These are phyloP conservation scores for Eustalomyia histrio DNA, from an alignment of 2,888 invertebrate species.

Conservation along the genomic window DNA sequence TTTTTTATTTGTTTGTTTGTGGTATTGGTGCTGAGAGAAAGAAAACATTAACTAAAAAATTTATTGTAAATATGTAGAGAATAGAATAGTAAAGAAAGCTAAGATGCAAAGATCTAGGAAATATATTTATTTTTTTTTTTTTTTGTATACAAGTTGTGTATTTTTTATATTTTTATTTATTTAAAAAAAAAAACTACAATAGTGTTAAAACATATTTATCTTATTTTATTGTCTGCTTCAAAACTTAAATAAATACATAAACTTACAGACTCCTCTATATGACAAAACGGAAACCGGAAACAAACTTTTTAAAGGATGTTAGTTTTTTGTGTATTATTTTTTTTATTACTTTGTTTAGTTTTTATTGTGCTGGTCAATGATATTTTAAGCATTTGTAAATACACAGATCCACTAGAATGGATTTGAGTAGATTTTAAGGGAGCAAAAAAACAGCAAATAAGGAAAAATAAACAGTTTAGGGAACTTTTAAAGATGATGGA, in stretches of 20 bases:
- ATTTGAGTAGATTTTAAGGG: not conserved
- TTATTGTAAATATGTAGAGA: not conserved
- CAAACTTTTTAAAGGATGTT: slow-evolving; percentile 52
- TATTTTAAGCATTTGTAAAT: slow-evolving; percentile 51
- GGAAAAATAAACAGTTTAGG: slow-evolving; percentile 12
- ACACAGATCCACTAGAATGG: not conserved
- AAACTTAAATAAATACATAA: slow-evolving; percentile 24
- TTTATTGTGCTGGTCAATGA: slow-evolving; percentile 30
- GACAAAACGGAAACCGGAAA: slow-evolving; percentile 40
- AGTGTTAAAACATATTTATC: not conserved
- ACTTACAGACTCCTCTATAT: not conserved
- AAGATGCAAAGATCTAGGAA: slow-evolving; percentile 10
- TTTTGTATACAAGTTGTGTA: not conserved
- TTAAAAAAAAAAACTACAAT: not conserved
- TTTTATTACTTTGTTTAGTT: not conserved
- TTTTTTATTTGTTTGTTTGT: not conserved
- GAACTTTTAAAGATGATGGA: not conserved
- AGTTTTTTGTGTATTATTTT: slow-evolving; percentile 14
- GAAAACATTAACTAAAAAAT: not conserved
- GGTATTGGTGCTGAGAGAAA: not conserved
- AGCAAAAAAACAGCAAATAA: not conserved
- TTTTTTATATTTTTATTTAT: not conserved
- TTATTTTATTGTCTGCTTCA: slow-evolving; percentile 16
- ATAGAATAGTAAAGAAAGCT: not conserved
- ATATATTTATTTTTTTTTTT: not conserved